Conservation (phyloP, 2,113 vertebrate genomes). For the Mionectes macconnelli region DNA sequence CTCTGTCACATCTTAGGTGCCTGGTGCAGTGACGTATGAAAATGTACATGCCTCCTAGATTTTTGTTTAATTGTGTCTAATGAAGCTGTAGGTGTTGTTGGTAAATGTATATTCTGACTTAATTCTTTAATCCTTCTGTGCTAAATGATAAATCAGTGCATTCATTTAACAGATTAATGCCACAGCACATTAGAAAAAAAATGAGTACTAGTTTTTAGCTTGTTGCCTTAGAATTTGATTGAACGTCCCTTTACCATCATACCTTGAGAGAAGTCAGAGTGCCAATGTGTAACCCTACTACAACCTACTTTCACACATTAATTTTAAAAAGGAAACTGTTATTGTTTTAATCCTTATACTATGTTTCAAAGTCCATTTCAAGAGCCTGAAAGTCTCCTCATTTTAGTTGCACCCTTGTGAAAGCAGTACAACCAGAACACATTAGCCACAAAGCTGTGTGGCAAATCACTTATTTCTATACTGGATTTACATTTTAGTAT, state of each 20-base stretch:
- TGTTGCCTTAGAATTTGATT: neutral
- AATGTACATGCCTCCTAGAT: neutral
- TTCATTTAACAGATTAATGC: neutral
- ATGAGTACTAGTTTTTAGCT: neutral
- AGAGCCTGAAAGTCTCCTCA: neutral
- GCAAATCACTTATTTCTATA: neutral
- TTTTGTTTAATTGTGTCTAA: neutral
- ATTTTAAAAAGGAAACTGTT: neutral
- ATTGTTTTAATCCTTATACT: neutral
- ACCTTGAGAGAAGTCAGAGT: neutral
- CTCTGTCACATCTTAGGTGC: neutral
- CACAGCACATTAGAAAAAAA: neutral
- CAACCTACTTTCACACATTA: neutral
- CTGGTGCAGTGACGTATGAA: neutral
- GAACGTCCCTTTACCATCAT: neutral
- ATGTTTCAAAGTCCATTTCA: neutral
- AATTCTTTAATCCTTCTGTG: neutral
- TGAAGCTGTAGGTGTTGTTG: neutral
- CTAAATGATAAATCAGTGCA: neutral
- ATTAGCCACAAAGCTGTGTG: neutral
- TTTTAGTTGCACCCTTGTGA: neutral
- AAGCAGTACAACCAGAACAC: neutral
- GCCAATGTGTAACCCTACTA: neutral
- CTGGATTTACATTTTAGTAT: neutral
- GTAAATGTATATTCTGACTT: neutral